Evolutionary conservation across 2,797 vertebrate genomes (phyloP).

Genomic region (Zalophus californianus): DNA sequence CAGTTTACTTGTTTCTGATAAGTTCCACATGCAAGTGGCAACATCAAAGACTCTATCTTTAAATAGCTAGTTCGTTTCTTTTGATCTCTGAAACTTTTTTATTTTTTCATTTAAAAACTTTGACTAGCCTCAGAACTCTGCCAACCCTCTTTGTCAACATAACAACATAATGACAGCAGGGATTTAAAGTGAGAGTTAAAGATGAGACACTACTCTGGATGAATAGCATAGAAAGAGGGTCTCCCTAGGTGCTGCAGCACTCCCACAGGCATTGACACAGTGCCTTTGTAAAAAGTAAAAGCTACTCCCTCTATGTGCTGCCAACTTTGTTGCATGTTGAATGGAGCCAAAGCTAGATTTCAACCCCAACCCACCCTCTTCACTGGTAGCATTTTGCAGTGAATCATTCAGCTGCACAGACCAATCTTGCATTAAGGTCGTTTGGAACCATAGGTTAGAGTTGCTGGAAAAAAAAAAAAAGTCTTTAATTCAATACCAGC

Average conservation of each 20-base stretch:
- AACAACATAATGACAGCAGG: not conserved
- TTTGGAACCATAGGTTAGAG: not conserved
- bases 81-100: not conserved
- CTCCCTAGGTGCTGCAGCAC: not conserved
- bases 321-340: not conserved
- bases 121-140: not conserved
- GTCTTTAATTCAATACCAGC: not conserved
- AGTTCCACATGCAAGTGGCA: not conserved
- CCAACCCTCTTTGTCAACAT: not conserved
- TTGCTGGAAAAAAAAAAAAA: not conserved
- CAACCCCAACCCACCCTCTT: not conserved
- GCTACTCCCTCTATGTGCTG: rapidly evolving
- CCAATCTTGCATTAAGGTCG: not conserved
- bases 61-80: not conserved
- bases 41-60: not conserved
- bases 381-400: not conserved
- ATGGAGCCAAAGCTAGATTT: not conserved
- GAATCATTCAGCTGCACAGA: not conserved
- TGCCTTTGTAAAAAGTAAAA: not conserved
- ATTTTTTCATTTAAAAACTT: not conserved
- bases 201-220: not conserved
- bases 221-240: not conserved
- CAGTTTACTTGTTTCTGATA: not conserved
- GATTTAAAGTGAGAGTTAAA: not conserved
- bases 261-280: not conserved